Percentiles rank a stretch among this genome's conserved stretches.
Evolutionary conservation across 2,113 vertebrate genomes (phyloP).

Genomic region (Bufo bufo): DNA sequence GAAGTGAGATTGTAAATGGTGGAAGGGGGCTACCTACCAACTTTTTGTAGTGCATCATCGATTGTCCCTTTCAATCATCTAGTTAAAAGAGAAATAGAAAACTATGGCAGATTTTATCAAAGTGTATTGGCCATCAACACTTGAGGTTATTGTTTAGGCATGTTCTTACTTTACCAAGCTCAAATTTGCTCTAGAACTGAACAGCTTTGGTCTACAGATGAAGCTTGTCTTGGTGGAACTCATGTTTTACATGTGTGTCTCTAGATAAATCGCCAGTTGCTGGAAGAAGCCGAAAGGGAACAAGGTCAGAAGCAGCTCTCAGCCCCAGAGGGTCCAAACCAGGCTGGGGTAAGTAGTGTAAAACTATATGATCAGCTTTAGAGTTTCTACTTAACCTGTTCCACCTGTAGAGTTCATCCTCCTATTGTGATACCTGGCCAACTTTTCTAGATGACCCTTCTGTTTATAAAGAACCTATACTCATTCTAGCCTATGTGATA

Average conservation of each 20-base stretch:
- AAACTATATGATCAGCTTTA: not conserved
- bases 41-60: not conserved
- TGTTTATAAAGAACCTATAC: not conserved
- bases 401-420: not conserved
- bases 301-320: constrained; percentile 71
- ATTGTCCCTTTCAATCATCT: not conserved
- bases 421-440: not conserved
- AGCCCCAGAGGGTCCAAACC: constrained; percentile 70
- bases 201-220: not conserved
- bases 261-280: constrained; percentile 81
- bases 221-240: not conserved
- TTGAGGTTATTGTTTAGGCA: not conserved
- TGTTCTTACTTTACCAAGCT: not conserved
- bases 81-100: not conserved
- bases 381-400: not conserved
- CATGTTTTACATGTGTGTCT: not conserved
- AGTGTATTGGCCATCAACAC: no score
- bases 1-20: not conserved
- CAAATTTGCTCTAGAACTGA: not conserved
- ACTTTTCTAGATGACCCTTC: not conserved
- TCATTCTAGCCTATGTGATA: not conserved
- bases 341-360: constrained; percentile 76
- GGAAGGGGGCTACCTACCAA: not conserved
- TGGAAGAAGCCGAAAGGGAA: constrained; percentile 72
- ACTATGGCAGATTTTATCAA: no score